Evolutionary conservation across 2,113 vertebrate genomes (phyloP).

Genomic region (Heliornis fulica): DNA sequence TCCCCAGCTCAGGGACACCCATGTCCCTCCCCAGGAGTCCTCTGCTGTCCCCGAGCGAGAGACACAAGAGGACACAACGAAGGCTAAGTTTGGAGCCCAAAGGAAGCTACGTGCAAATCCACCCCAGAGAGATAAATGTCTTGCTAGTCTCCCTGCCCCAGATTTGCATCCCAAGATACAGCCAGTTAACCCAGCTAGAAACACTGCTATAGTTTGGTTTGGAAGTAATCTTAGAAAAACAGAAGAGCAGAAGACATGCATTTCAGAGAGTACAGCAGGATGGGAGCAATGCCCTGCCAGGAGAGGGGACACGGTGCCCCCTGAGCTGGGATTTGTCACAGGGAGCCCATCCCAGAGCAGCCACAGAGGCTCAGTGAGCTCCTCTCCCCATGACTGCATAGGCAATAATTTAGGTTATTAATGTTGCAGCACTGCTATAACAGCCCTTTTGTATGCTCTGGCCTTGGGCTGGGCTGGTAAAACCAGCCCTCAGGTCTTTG

Average conservation of each 20-base stretch:
- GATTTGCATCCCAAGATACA: background rate
- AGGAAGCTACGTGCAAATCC: background rate
- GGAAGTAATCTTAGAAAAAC: background rate
- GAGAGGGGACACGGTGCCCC: fast-evolving
- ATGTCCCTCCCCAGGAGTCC: background rate
- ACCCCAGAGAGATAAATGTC: background rate
- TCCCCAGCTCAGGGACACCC: background rate
- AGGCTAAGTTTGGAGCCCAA: background rate
- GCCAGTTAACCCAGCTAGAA: background rate
- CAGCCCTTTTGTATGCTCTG: background rate
- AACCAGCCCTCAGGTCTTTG: background rate
- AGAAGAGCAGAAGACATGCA: background rate
- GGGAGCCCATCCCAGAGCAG: background rate
- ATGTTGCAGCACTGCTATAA: background rate
- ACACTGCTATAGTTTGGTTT: background rate
- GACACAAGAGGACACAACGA: background rate
- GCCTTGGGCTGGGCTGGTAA: background rate
- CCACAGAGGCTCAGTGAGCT: background rate
- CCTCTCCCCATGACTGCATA: fast-evolving
- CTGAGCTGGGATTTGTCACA: background rate
- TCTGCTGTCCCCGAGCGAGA: background rate
- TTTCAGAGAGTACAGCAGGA: background rate
- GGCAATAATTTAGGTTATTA: background rate
- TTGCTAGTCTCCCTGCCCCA: background rate
- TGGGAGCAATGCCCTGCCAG: background rate